Conservation (phyloP, 1,140 invertebrate species). For the Drosophila lini region DNA sequence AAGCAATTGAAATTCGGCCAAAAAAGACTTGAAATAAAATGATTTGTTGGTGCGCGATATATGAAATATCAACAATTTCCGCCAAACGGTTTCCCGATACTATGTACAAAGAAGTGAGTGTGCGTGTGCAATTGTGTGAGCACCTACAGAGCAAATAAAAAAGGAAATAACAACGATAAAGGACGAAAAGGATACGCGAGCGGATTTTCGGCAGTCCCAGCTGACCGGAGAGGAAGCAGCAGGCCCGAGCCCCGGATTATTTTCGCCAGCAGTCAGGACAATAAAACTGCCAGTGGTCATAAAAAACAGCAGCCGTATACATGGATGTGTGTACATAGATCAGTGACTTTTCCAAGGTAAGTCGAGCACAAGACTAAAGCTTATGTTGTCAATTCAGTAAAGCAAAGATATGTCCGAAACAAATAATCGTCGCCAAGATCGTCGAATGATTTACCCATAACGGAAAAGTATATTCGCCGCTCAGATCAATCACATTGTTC, state of each 20-base stretch:
- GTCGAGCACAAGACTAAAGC: conserved; percentile 48
- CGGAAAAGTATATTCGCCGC: neutral
- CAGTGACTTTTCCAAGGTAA: conserved; percentile 60
- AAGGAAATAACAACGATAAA: conserved; percentile 9
- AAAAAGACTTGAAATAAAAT: conserved; percentile 37
- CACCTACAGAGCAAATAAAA: conserved; percentile 28
- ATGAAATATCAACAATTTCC: conserved; percentile 42
- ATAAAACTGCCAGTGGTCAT: conserved; percentile 41
- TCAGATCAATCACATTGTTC: conserved; percentile 49
- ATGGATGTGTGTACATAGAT: conserved; percentile 28
- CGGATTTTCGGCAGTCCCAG: conserved; percentile 52
- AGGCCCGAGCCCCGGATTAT: conserved; percentile 53
- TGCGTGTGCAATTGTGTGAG: conserved; percentile 41
- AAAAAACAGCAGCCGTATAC: conserved; percentile 24
- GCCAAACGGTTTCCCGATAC: conserved; percentile 39
- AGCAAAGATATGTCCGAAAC: conserved; percentile 28
- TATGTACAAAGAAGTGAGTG: conserved; percentile 30
- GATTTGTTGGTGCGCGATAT: conserved; percentile 35
- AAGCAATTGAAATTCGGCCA: conserved; percentile 20
- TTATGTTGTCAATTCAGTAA: conserved; percentile 54
- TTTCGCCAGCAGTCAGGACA: conserved; percentile 37
- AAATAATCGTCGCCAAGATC: conserved; percentile 21
- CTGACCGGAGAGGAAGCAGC: conserved; percentile 42
- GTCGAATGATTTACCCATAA: conserved; percentile 18
- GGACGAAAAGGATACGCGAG: conserved; percentile 46